These are phyloP conservation scores for Dromococcyx pavoninus DNA, from an alignment of 2,797 vertebrate species.

Conservation along the genomic window DNA sequence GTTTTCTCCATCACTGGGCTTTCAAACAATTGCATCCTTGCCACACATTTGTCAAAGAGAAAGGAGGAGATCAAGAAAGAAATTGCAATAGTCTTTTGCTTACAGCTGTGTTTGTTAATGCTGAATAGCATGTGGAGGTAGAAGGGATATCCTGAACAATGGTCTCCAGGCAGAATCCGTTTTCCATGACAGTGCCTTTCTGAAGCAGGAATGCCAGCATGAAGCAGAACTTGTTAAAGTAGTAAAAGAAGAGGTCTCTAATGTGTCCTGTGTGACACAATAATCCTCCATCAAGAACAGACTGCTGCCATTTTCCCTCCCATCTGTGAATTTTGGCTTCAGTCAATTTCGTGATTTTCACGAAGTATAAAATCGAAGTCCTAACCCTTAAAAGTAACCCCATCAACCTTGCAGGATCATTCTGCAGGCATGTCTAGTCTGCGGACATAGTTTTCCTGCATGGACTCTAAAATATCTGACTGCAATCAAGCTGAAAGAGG, in stretches of 20 bases:
- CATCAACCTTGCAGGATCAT: background rate
- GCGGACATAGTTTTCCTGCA: background rate
- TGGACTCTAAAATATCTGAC: background rate
- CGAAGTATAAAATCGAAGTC: slow-evolving; percentile 19
- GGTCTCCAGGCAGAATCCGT: slow-evolving; percentile 68
- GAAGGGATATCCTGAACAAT: slow-evolving; percentile 71
- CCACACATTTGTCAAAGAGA: slow-evolving; percentile 53
- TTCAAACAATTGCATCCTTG: slow-evolving; percentile 57
- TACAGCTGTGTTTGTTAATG: slow-evolving; percentile 42
- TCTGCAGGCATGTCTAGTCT: background rate
- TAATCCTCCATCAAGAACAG: slow-evolving; percentile 75
- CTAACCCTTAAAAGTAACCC: background rate
- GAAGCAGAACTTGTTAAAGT: slow-evolving; percentile 77
- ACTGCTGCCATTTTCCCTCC: slow-evolving; percentile 65
- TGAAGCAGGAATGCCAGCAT: slow-evolving; percentile 74
- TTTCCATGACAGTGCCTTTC: slow-evolving; percentile 75
- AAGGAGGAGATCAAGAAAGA: slow-evolving; percentile 40
- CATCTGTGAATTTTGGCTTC: slow-evolving; percentile 69
- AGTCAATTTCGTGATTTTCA: slow-evolving; percentile 38
- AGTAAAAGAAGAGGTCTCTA: slow-evolving; percentile 71
- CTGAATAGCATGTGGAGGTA: slow-evolving; percentile 46
- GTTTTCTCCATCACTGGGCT: slow-evolving; percentile 7
- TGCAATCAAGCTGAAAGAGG: background rate
- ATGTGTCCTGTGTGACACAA: slow-evolving; percentile 73
- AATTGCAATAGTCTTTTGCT: slow-evolving; percentile 61